These are phyloP conservation scores for Tragelaphus strepsiceros DNA, from an alignment of 2,113 vertebrate species.

Conservation along the genomic window DNA sequence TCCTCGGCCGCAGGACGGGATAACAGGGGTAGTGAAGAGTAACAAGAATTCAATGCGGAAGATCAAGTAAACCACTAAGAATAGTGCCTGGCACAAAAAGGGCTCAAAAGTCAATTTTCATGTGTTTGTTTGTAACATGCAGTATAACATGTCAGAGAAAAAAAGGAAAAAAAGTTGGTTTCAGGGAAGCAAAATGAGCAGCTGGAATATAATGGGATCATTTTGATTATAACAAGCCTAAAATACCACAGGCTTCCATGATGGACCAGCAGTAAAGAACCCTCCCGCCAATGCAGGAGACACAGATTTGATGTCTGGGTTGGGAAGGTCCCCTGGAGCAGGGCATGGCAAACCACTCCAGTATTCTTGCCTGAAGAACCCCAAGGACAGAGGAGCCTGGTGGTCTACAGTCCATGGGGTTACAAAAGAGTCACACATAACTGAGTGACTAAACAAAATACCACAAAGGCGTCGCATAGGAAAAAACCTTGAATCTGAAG, in stretches of 20 bases:
- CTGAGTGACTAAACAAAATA: not conserved
- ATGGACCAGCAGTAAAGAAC: not conserved
- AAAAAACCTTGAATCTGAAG: not conserved
- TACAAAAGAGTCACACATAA: not conserved
- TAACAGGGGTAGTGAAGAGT: not conserved
- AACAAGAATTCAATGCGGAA: not conserved
- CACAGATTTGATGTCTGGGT: not conserved
- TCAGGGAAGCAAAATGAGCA: not conserved
- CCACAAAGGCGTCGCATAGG: not conserved
- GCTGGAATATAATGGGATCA: not conserved
- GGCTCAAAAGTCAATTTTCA: not conserved
- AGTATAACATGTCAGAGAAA: not conserved
- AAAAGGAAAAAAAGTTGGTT: not conserved
- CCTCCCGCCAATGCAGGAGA: not conserved
- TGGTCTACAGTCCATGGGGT: not conserved
- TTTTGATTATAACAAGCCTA: not conserved
- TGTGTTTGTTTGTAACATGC: not conserved
- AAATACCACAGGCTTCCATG: not conserved
- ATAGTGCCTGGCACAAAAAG: not conserved
- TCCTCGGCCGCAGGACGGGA: not conserved
- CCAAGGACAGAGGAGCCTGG: not conserved
- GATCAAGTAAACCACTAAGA: not conserved
- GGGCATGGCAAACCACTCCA: not conserved
- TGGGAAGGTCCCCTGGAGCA: not conserved
- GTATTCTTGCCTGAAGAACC: not conserved